phyloP scores from a whole-genome alignment of 2,888 invertebrate genomes.

The Hartigia nigra region DNA sequence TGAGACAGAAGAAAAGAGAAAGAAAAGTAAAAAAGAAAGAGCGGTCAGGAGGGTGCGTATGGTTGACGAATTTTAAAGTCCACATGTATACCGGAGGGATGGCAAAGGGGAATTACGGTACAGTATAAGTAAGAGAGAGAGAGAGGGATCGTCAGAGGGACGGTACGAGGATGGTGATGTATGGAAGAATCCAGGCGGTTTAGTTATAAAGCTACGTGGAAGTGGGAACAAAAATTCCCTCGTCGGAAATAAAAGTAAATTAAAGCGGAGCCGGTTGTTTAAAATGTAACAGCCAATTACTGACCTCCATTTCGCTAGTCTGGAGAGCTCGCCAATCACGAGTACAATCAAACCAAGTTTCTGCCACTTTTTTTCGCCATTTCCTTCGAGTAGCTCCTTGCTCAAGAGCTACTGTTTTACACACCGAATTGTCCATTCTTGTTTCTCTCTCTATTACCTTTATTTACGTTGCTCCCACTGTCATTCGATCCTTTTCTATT shows the following conservation, averaged over 20 bases:
- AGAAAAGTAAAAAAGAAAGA: neutral
- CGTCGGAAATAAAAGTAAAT: constrained; percentile 56
- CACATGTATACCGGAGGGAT: too few relatives aligned
- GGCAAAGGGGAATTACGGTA: too few relatives aligned
- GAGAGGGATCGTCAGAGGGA: neutral
- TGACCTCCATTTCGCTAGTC: constrained; percentile 26
- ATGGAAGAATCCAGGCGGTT: constrained; percentile 7
- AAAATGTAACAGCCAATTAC: constrained; percentile 58
- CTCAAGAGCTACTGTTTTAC: neutral
- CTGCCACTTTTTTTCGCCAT: constrained; percentile 2
- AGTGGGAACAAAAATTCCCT: constrained; percentile 46
- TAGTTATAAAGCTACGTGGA: constrained; percentile 39
- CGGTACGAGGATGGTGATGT: neutral
- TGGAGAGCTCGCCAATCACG: constrained; percentile 26
- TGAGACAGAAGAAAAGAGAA: neutral
- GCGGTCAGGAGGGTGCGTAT: neutral
- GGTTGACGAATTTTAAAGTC: neutral
- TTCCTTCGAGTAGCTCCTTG: neutral
- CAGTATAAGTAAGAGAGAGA: neutral
- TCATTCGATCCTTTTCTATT: neutral
- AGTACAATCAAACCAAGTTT: constrained; percentile 26
- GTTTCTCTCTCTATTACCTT: neutral
- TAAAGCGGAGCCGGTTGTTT: constrained; percentile 50
- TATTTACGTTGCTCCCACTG: neutral
- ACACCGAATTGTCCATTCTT: neutral